phyloP scores from a whole-genome alignment of 2,888 invertebrate species.

The Eilema depressum region DNA sequence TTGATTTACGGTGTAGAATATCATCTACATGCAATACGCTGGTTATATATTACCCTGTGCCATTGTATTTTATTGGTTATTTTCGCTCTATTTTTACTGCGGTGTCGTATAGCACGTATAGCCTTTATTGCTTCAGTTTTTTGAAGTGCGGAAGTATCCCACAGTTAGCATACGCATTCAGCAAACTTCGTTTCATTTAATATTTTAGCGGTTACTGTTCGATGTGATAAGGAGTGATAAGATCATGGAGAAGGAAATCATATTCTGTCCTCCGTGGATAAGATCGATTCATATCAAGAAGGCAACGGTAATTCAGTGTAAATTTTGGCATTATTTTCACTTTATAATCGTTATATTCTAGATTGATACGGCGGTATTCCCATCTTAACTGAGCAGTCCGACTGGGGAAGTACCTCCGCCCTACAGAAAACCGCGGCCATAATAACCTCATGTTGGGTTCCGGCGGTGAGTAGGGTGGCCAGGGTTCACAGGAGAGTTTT shows the following conservation, averaged over 20 bases:
- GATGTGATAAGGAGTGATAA: slow-evolving; percentile 37
- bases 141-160: background rate
- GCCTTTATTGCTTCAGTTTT: background rate
- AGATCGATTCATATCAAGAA: background rate
- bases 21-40: background rate
- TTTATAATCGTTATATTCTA: too few relatives aligned
- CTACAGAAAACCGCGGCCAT: too few relatives aligned
- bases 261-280: too few relatives aligned
- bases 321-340: too few relatives aligned
- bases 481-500: too few relatives aligned
- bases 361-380: too few relatives aligned
- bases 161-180: slow-evolving; percentile 30
- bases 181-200: slow-evolving; percentile 46
- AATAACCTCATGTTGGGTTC: too few relatives aligned
- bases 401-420: too few relatives aligned
- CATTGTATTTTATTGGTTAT: background rate
- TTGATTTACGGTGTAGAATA: background rate
- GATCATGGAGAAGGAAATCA: too few relatives aligned
- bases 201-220: slow-evolving; percentile 36
- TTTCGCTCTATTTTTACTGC: background rate
- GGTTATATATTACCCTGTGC: background rate
- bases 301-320: too few relatives aligned
- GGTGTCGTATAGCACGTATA: background rate
- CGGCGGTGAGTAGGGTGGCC: too few relatives aligned
- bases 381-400: too few relatives aligned